Base-by-base conservation (phyloP, 2,888 invertebrate species). In the Onchidella celtica region DNA sequence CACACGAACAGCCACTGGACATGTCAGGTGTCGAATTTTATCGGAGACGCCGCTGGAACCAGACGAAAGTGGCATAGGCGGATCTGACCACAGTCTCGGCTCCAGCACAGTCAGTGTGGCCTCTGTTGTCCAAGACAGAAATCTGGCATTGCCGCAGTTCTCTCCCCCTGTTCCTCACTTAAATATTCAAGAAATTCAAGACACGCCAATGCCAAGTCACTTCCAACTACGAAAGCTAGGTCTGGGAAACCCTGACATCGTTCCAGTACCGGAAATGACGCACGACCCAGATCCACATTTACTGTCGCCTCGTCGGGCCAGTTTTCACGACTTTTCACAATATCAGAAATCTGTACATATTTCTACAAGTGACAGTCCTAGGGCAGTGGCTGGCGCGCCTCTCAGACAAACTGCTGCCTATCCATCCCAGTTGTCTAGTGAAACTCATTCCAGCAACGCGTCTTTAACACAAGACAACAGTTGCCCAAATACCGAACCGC, bases 11-110 rank as follows among this genome's bases (percentile, higher is more conserved):
- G 73, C 73, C 32, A 74, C 74, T 17, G 74, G 74, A 34, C 59
- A 74, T 59, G 74, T 74, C 6, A 9, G 36, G 57, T 74, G 74
- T 59, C 57, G 74, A n/a, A 59, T 74, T 2, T 36, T 74, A 2
- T 74, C 74, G 11, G 74, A 74, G n/a, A 32, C 34, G 2, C 74
- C 74, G 17, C n/a, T 59, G 34, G 74, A 74, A 32, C 74, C 74
- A 17, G 74, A 74, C n/a, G 74, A 74, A 40, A 59, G 59, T 14
- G 74, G 74, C 2, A 74, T 74, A 11, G 74, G 74, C 14, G 59
- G 27, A 3, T 74, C 74, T 21, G 74, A 74, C n/a, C 27, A 74
- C 21, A 74, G 74, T 34, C 21, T 74, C 2, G 74, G 74, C n/a
- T 74, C 74, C 4, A 59, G 74, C 21, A 59, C 74, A 34, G 24